Evolutionary conservation across 2,888 invertebrate species (phyloP).

Genomic region (Clunio marinus): DNA sequence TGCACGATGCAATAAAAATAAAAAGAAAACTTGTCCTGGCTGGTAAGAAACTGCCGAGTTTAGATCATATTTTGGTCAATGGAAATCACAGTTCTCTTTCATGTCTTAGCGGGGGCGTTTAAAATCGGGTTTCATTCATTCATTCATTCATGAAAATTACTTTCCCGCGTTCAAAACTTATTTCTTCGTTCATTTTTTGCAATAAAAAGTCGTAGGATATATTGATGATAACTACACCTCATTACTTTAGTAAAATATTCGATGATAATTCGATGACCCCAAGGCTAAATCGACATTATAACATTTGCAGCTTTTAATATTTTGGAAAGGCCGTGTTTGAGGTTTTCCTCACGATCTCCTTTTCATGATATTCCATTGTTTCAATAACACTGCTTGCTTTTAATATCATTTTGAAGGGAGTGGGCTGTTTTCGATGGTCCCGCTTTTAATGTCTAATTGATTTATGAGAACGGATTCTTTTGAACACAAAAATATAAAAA

Average conservation of each 20-base stretch:
- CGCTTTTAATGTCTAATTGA: slow-evolving; percentile 15
- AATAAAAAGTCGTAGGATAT: slow-evolving; percentile 9
- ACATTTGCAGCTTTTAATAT: neutral
- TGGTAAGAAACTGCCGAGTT: neutral
- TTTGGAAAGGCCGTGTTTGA: neutral
- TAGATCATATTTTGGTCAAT: slow-evolving; percentile 33
- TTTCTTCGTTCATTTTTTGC: neutral
- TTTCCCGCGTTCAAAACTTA: neutral
- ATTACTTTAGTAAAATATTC: neutral
- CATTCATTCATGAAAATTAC: slow-evolving; percentile 29
- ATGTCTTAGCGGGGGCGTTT: slow-evolving; percentile 18
- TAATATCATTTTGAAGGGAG: slow-evolving; percentile 21
- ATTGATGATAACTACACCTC: neutral
- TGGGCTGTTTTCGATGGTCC: slow-evolving; percentile 3
- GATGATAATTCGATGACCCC: neutral
- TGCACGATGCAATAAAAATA: slow-evolving; percentile 25
- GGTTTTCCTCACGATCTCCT: slow-evolving; percentile 27
- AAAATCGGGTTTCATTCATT: neutral
- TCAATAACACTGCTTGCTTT: neutral
- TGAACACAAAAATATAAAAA: neutral
- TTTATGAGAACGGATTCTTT: slow-evolving; percentile 25
- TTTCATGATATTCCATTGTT: slow-evolving; percentile 22
- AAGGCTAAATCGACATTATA: neutral
- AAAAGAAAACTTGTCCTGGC: neutral
- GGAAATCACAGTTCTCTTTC: slow-evolving; percentile 14